phyloP scores from a whole-genome alignment of 2,888 invertebrate species.

The Bhutanitis thaidina region DNA sequence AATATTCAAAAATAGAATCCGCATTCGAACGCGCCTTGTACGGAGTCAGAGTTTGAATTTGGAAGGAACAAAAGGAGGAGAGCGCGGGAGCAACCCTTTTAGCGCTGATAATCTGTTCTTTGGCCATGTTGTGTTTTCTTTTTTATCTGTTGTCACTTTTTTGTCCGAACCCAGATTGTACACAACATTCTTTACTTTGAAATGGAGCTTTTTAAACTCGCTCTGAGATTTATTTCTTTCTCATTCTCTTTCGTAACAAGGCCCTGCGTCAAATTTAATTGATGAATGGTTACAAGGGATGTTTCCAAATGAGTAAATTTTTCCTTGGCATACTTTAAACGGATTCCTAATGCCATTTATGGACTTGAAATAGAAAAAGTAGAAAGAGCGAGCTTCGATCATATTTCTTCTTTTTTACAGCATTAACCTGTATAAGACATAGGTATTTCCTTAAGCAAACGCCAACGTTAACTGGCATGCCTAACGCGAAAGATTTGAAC shows the following conservation, averaged over 20 bases:
- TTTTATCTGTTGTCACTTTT: slow-evolving; percentile 79
- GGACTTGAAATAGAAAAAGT: no score
- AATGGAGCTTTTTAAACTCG: slow-evolving; percentile 76
- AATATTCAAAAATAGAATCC: slow-evolving; percentile 80
- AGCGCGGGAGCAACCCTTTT: slow-evolving; percentile 80
- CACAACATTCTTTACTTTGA: slow-evolving; percentile 80
- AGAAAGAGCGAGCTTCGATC: no score
- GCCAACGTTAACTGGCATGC: no score
- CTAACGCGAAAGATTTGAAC: no score
- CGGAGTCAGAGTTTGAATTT: slow-evolving; percentile 77
- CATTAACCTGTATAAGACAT: no score
- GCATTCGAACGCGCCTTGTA: slow-evolving; percentile 79
- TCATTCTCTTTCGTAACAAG: slow-evolving; percentile 70
- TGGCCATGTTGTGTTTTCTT: slow-evolving; percentile 67
- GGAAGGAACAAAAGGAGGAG: slow-evolving; percentile 77
- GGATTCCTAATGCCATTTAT: no score
- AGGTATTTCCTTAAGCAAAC: no score
- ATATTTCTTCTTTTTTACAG: no score
- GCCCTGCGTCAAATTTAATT: slow-evolving; percentile 68
- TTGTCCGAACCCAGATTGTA: slow-evolving; percentile 77
- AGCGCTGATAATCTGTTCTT: slow-evolving; percentile 80
- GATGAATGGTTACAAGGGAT: slow-evolving; percentile 71
- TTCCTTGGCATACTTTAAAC: not conserved
- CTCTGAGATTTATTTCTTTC: slow-evolving; percentile 70
- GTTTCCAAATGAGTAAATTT: slow-evolving; percentile 54